Evolutionary conservation across 2,797 vertebrate genomes (phyloP).

Genomic region (Lindbergichthys nudifrons): DNA sequence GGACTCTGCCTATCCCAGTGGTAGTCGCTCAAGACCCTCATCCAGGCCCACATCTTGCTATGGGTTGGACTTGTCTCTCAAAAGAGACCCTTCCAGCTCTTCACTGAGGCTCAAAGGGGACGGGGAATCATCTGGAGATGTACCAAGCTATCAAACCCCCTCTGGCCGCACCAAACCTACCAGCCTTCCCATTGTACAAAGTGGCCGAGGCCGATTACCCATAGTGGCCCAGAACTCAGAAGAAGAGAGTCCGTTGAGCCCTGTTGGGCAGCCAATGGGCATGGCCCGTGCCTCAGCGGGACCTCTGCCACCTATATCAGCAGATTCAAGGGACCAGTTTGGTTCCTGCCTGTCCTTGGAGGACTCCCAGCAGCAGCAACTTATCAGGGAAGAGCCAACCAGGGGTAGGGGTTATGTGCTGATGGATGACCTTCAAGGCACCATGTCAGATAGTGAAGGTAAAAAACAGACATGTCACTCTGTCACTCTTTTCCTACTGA

Average conservation of each 20-base stretch:
- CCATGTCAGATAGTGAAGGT: conserved; percentile 99
- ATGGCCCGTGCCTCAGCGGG: conserved; percentile 98
- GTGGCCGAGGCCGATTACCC: conserved; percentile 93
- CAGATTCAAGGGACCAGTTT: conserved; percentile 98
- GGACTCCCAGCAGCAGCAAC: conserved; percentile 95
- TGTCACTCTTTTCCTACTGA: conserved; percentile 71
- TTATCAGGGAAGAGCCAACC: conserved; percentile 95
- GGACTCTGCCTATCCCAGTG: conserved; percentile 91
- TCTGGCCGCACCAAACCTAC: conserved; percentile 96
- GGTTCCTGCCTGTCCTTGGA: conserved; percentile 96
- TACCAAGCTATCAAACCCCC: conserved; percentile 88
- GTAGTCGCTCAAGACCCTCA: conserved; percentile 95
- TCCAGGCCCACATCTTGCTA: conserved; percentile 98
- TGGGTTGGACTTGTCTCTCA: conserved; percentile 95
- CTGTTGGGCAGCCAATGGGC: conserved; percentile 98
- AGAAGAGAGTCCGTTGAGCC: conserved; percentile 98
- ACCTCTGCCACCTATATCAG: conserved; percentile 97
- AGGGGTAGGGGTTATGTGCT: conserved; percentile 94
- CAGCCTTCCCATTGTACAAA: conserved; percentile 97
- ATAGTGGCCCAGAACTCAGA: conserved; percentile 99
- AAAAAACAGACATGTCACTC: conserved; percentile 82
- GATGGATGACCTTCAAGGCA: conserved; percentile 98
- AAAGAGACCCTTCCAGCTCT: conserved; percentile 96
- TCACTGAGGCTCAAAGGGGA: conserved; percentile 96
- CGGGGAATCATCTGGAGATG: conserved; percentile 89